Base-by-base conservation (phyloP, 2,888 invertebrate genomes). In the Odontocerum albicorne region DNA sequence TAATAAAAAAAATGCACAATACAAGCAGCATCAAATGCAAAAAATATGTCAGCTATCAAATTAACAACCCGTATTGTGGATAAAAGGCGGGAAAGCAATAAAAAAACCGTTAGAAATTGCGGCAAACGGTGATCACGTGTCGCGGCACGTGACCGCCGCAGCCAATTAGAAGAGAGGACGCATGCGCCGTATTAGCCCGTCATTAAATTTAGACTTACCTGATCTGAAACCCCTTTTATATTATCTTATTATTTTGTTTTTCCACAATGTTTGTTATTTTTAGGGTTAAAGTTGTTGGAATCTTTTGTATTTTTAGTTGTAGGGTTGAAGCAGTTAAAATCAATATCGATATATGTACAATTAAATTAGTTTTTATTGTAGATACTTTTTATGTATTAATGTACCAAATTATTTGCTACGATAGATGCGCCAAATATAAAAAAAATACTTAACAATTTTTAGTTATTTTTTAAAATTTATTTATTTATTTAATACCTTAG, bases 141-240 rank as follows among this genome's bases (percentile, higher is more conserved):
- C 50, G 1, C 6, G 42, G 16, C 50, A 50, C 42, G 50, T 50
- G 50, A 16, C 16, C 33, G 50, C 35, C 42, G 50, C 21, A 31
- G 35, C 50, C 50, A 50, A 50, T 50, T 50, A 49, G 39, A 42
- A 8, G 22, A 42, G 21, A 33, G 6, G n/a, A 22, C 35, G 19
- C 33, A 49, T 32, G 44, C 44, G 44, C 44, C n/a, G n/a, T 31
- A 44, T 44, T 19, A 21, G 17, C 32, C 7, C 16, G 32, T 31
- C 31, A 44, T 22, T 42, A 27, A 44, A 44, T 44, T n/a, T n/a
- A n/a, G n/a, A n/a, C n/a, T n/a, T n/a, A n/a, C 31, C 44, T 44
- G n/a, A 32, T 19, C 44, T 31, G 44, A 44, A 31, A 32, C 17
- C 32, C 17, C 16, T 44, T 31, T 12, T 15, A 27, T 27, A 7